phyloP scores from a whole-genome alignment of 2,797 vertebrate genomes.

The Danio albolineatus region DNA sequence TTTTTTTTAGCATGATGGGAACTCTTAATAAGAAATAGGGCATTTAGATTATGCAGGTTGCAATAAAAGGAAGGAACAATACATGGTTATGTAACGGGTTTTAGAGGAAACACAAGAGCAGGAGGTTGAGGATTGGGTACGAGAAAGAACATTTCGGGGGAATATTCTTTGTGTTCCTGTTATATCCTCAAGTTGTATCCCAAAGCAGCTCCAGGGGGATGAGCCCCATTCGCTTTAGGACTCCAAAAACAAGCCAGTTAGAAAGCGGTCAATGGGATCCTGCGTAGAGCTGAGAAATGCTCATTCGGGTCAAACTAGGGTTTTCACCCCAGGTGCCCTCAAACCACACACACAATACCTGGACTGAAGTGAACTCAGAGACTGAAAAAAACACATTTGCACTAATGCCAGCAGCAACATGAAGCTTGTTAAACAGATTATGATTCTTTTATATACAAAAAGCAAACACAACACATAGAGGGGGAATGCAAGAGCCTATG shows the following conservation, averaged over 20 bases:
- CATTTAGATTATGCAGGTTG: conserved; percentile 5
- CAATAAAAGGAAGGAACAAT: conserved; percentile 5
- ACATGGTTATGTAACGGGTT: background rate
- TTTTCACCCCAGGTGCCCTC: background rate
- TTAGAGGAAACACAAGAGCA: background rate
- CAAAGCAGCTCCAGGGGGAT: background rate
- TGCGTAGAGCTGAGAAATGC: conserved; percentile 7
- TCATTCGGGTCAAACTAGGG: background rate
- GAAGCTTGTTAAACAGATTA: too few species aligned
- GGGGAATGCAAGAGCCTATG: too few species aligned
- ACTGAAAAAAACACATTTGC: too few species aligned
- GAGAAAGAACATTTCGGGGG: background rate
- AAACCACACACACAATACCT: background rate
- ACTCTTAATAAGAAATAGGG: background rate
- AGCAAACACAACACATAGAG: too few species aligned
- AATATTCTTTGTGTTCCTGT: background rate
- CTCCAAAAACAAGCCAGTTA: background rate
- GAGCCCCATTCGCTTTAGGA: background rate
- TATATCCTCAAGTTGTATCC: background rate
- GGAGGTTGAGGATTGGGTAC: background rate
- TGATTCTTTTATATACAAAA: too few species aligned
- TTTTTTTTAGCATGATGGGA: too few species aligned
- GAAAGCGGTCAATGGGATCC: background rate
- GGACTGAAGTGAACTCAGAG: background rate
- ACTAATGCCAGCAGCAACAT: too few species aligned